Evolutionary conservation across 2,113 vertebrate species (phyloP), one percentile per base, ranked within the genome.

Genomic region (Anoplopoma fimbria): DNA sequence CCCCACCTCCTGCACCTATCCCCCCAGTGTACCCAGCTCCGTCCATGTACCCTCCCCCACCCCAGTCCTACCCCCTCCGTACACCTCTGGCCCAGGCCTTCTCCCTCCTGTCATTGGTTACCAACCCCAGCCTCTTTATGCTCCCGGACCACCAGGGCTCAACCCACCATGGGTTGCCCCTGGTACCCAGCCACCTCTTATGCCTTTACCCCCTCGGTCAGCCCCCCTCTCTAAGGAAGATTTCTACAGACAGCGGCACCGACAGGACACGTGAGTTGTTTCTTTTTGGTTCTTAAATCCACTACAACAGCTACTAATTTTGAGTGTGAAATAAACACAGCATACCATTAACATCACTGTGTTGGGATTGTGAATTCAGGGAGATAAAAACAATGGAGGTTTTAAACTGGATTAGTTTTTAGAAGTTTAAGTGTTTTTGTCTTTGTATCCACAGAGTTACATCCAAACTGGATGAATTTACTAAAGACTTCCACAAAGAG

Each of bases 401-500:
- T 58, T 57, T 0, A 15, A 4, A 51, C 17, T 40, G 13, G 4
- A 34, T 27, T 19, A 14, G 25, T 31, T 55, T 40, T 70, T 0
- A 53, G 49, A 12, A 6, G 9, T 74, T 72, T 70, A 0, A 23
- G 1, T 38, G 9, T 53, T 58, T 40, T 51, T 64, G 7, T 73
- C 25, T 77, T 83, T 91, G 73, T 81, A 13, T 85, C 95, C 95
- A 92, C 95, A 99, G 98, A 94, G 97, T 97, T 95, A 96, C 97
- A 91, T 99, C 98, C 83, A 99, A 99, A 95, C 96, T 99, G 91
- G 99, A 99, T 95, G 98, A 99, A 93, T 99, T 99, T 93, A 98
- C 99, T 92, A 97, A 99, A 95, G 97, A 98, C 95, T 99, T 99
- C 96, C 98, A 98, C 94, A 99, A 99, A 95, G 98, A 99, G 93